Evolutionary conservation across 2,888 invertebrate species (phyloP).

Genomic region (Xestoiulus laeticollis): DNA sequence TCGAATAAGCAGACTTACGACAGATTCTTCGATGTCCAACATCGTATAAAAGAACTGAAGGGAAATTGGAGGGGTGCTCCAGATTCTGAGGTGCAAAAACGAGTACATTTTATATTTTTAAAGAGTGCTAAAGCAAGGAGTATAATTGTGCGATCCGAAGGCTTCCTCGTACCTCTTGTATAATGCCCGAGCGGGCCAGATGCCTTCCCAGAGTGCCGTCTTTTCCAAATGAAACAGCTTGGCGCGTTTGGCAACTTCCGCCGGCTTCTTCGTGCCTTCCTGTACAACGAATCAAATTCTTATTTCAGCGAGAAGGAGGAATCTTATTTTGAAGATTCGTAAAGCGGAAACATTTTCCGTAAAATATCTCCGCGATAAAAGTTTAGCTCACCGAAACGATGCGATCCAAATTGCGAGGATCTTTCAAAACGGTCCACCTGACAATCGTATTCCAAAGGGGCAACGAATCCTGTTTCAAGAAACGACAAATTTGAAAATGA

Average conservation of each 20-base stretch:
- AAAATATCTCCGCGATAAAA: no score
- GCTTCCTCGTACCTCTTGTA: not conserved
- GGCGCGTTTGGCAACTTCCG: not conserved
- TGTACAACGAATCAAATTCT: no score
- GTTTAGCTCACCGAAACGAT: not conserved
- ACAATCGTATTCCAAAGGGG: not conserved
- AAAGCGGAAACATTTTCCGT: not conserved
- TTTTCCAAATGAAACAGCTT: not conserved
- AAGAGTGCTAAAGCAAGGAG: no score
- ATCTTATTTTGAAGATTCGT: no score
- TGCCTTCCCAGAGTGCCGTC: not conserved
- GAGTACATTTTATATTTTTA: not conserved
- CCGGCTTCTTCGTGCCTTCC: not conserved
- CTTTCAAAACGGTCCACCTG: not conserved
- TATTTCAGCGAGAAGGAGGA: no score
- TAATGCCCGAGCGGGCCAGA: not conserved
- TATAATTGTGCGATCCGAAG: not conserved
- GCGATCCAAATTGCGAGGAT: not conserved
- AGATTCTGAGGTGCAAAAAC: not conserved
- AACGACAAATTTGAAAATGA: no score
- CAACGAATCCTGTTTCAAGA: not conserved
- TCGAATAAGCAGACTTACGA: no score
- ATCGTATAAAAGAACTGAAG: not conserved
- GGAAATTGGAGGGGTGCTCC: not conserved
- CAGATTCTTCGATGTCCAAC: conserved; percentile 24